Evolutionary conservation across 1,140 invertebrate genomes (phyloP).

Genomic region (Cydia amplana): DNA sequence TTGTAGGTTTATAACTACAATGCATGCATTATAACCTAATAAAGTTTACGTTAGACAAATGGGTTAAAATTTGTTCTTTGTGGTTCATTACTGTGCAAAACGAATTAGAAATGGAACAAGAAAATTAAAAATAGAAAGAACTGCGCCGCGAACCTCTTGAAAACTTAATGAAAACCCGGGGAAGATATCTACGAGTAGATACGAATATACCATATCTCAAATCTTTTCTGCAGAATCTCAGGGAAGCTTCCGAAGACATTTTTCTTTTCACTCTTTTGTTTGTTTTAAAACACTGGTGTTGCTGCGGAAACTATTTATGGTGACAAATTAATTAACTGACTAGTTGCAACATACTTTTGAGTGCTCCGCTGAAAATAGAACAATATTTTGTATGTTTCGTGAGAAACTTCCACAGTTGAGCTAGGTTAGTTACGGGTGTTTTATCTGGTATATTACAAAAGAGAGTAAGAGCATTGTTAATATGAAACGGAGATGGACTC

Average conservation of each 20-base stretch:
- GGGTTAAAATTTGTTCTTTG: too few relatives aligned
- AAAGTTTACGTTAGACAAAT: too few relatives aligned
- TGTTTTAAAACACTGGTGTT: conserved; percentile 26
- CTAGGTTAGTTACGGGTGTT: background rate
- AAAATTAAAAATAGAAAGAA: conserved; percentile 19
- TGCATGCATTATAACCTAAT: too few relatives aligned
- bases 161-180: conserved; percentile 38
- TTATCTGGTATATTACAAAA: background rate
- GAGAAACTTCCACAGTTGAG: background rate
- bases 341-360: conserved; percentile 23
- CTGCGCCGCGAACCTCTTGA: conserved; percentile 28
- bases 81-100: background rate
- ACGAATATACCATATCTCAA: conserved; percentile 34
- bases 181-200: conserved; percentile 32
- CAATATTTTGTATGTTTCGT: conserved; percentile 3
- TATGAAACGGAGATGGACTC: too few relatives aligned
- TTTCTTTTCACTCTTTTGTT: conserved; percentile 3
- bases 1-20: too few relatives aligned
- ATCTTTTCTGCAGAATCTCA: conserved; percentile 18
- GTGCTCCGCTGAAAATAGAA: background rate
- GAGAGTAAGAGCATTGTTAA: conserved; percentile 29
- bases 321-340: conserved; percentile 31
- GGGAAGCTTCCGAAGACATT: background rate
- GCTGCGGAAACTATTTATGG: conserved; percentile 20
- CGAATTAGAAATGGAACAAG: conserved; percentile 14